These are phyloP conservation scores for Himalopsyche japonica DNA, from an alignment of 2,888 invertebrate genomes.

Conservation along the genomic window DNA sequence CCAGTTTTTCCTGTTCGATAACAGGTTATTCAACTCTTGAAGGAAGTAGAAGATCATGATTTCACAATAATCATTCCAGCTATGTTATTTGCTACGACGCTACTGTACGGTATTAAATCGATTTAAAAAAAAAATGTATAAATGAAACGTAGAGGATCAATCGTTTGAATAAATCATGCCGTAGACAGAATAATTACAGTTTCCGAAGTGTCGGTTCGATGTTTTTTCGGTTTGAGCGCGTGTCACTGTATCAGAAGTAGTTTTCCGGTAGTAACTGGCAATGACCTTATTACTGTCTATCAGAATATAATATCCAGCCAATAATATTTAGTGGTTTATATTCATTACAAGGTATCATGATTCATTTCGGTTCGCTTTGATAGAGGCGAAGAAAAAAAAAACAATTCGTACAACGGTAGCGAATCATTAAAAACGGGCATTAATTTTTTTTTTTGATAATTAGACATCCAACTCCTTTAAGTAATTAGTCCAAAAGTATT, in stretches of 20 bases:
- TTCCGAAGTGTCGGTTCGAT: neutral
- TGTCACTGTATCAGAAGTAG: neutral
- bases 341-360: neutral
- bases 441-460: too few relatives aligned
- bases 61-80: too few relatives aligned
- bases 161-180: constrained; percentile 22
- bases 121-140: neutral
- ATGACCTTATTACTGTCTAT: neutral
- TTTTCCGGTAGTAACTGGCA: neutral
- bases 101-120: neutral
- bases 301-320: neutral
- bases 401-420: neutral
- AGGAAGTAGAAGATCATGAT: too few relatives aligned
- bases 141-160: constrained; percentile 4
- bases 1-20: too few relatives aligned
- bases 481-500: too few relatives aligned
- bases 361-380: neutral
- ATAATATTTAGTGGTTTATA: neutral
- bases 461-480: too few relatives aligned
- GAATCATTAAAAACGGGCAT: neutral
- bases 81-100: neutral
- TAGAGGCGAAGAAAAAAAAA: neutral
- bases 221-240: neutral
- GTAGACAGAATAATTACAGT: constrained; percentile 33
- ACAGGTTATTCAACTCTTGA: too few relatives aligned